Conservation (phyloP, 2,797 vertebrate species). For the Labeo calbasu region DNA sequence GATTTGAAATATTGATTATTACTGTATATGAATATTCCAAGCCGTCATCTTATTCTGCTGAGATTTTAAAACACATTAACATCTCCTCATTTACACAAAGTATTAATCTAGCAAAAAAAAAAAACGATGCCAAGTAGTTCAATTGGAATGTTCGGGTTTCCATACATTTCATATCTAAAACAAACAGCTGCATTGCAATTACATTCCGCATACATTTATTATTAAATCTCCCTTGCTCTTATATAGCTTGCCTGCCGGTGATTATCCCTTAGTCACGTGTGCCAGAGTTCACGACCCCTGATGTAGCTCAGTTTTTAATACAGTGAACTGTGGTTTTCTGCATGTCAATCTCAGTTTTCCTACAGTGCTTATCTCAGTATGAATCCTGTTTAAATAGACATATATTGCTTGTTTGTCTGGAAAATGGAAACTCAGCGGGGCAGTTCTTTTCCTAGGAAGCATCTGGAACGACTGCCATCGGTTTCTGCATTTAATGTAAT, state of each 20-base stretch:
- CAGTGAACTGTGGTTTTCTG: not conserved
- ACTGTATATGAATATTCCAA: not conserved
- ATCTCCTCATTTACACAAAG: not conserved
- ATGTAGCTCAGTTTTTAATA: not conserved
- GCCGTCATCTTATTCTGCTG: not conserved
- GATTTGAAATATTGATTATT: not conserved
- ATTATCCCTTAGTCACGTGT: not conserved
- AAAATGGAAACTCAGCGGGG: not conserved
- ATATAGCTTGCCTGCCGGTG: not conserved
- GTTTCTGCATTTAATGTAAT: constrained; percentile 13
- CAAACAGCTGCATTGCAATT: not conserved
- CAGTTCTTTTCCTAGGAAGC: not conserved
- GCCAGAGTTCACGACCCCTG: not conserved
- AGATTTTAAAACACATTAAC: constrained; percentile 6
- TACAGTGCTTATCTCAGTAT: not conserved
- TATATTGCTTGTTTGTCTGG: not conserved
- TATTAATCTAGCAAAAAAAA: not conserved
- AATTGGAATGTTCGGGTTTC: not conserved
- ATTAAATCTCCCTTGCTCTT: not conserved
- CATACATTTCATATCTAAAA: not conserved
- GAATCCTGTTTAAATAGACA: constrained; percentile 13
- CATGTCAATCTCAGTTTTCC: constrained; percentile 1
- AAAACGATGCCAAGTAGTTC: not conserved
- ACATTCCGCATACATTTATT: not conserved
- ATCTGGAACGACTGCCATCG: not conserved